Conservation (phyloP, 2,113 vertebrate genomes). For the Oreocharis arfaki region DNA sequence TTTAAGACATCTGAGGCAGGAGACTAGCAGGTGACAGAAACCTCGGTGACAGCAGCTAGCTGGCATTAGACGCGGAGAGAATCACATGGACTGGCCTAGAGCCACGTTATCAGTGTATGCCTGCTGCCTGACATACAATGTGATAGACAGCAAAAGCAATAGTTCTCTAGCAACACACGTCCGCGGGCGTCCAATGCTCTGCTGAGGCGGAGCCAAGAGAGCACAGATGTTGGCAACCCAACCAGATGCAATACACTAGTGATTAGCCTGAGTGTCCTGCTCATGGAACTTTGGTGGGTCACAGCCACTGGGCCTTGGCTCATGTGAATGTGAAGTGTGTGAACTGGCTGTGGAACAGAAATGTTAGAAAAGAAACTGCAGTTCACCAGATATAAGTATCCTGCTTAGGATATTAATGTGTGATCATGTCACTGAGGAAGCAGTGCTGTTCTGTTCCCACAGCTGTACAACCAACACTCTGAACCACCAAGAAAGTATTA, state of each 20-base stretch:
- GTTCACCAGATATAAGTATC: background rate
- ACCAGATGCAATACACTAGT: background rate
- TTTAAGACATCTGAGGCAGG: background rate
- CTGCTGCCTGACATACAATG: background rate
- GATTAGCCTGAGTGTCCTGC: background rate
- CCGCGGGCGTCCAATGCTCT: accelerated
- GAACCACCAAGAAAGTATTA: background rate
- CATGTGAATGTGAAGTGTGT: background rate
- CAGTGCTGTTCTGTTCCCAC: background rate
- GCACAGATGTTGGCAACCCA: background rate
- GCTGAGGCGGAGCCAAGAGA: background rate
- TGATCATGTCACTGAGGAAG: background rate
- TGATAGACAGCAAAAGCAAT: background rate
- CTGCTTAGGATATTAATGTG: accelerated
- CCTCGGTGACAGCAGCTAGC: background rate
- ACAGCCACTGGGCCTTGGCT: background rate
- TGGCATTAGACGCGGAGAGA: background rate
- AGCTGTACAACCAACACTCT: background rate
- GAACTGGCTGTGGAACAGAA: background rate
- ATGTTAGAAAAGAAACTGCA: background rate
- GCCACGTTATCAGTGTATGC: background rate
- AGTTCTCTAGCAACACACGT: background rate
- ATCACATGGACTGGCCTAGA: background rate
- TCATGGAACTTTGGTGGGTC: background rate
- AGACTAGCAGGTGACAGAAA: background rate